A percentile compares a stretch with the other conserved stretches of the same genome.
Evolutionary conservation across 1,140 invertebrate genomes (phyloP).

Genomic region (Drosophila triauraria): DNA sequence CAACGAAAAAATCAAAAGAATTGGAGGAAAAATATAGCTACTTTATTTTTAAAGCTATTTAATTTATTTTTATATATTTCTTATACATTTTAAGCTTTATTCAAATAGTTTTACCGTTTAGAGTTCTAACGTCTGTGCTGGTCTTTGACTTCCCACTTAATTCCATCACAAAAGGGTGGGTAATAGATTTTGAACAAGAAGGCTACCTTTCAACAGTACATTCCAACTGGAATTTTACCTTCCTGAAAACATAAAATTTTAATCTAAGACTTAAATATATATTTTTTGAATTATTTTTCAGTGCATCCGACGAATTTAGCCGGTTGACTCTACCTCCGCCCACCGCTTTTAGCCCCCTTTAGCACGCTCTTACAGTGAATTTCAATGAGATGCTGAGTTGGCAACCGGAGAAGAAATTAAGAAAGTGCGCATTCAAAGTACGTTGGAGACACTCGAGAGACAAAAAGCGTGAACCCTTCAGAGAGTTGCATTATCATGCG

Average conservation of each 20-base stretch:
- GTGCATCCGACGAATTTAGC: neutral
- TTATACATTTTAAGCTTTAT: too few species aligned
- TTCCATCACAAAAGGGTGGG: neutral
- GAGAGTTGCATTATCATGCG: conserved; percentile 61
- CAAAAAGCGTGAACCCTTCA: conserved; percentile 60
- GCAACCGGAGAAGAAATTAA: conserved; percentile 35
- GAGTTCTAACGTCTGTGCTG: neutral
- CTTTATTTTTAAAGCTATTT: too few species aligned
- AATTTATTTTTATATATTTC: too few species aligned
- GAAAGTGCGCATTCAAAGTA: conserved; percentile 63
- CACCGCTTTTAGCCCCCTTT: conserved; percentile 9
- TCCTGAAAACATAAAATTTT: too few species aligned
- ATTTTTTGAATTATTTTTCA: neutral
- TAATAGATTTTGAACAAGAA: too few species aligned
- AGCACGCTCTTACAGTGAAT: conserved; percentile 16
- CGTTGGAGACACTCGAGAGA: conserved; percentile 44
- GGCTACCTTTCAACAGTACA: too few species aligned
- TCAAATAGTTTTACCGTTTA: neutral
- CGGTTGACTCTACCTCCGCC: conserved; percentile 17
- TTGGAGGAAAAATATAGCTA: too few species aligned
- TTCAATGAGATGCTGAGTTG: conserved; percentile 36
- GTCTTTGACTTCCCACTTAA: neutral
- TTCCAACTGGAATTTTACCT: too few species aligned
- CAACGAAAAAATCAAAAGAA: neutral
- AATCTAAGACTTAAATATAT: neutral